These are phyloP conservation scores for Ptychodera flava DNA, from an alignment of 35 echinoderm and acorn worm genomes.

Conservation along the genomic window DNA sequence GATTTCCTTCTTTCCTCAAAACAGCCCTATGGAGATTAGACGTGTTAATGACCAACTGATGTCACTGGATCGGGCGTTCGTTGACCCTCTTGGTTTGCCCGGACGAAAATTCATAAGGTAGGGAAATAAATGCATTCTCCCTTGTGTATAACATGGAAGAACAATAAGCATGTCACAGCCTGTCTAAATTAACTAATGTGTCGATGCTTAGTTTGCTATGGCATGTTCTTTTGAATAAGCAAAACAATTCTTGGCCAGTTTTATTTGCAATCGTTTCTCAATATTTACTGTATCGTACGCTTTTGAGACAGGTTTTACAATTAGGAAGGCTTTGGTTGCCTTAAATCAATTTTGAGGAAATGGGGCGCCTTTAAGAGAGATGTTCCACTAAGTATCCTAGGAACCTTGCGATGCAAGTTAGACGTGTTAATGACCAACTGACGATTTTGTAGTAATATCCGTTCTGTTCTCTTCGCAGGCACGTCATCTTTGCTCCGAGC, in stretches of 20 bases:
- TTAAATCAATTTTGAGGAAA: not conserved
- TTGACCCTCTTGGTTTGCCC: slow-evolving; percentile 61
- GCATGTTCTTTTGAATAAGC: not conserved
- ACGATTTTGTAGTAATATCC: not conserved
- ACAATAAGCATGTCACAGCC: not conserved
- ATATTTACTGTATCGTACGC: not conserved
- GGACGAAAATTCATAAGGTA: slow-evolving; percentile 56
- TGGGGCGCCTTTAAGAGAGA: not conserved
- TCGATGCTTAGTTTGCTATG: not conserved
- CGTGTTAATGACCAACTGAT: slow-evolving; percentile 68
- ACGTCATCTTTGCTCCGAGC: slow-evolving; percentile 9
- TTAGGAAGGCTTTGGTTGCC: not conserved
- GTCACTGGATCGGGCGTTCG: slow-evolving; percentile 64
- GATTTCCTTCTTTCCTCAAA: not conserved
- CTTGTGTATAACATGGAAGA: not conserved
- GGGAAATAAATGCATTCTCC: not conserved
- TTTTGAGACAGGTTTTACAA: not conserved
- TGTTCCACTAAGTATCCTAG: not conserved
- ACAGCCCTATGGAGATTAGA: slow-evolving; percentile 55
- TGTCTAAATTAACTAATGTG: not conserved
- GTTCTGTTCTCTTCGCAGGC: slow-evolving; percentile 24
- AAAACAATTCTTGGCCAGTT: not conserved
- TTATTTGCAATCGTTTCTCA: not conserved
- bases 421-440: not conserved
- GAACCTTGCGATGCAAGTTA: not conserved